phyloP scores from a whole-genome alignment of 2,113 vertebrate genomes.

The Abramis brama region DNA sequence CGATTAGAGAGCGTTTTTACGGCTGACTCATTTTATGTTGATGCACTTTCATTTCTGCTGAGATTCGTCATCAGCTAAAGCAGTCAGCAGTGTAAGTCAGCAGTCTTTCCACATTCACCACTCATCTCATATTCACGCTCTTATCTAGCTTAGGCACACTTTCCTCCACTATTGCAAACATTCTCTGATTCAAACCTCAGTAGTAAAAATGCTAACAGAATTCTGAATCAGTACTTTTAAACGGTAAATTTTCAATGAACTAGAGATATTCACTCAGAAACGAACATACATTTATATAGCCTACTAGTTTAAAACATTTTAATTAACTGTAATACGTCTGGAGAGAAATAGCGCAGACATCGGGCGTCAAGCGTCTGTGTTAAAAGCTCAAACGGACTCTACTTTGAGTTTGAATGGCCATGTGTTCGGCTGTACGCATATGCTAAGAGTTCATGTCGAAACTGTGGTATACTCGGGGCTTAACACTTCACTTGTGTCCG shows the following conservation, averaged over 20 bases:
- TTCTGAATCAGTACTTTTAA: too few relatives aligned
- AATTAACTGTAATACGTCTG: too few relatives aligned
- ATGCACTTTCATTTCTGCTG: conserved; percentile 13
- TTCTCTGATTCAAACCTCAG: too few relatives aligned
- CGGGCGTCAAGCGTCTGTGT: not conserved
- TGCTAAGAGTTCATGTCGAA: not conserved
- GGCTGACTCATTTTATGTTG: not conserved
- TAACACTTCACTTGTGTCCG: not conserved
- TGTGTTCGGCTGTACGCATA: too few relatives aligned
- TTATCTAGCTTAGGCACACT: not conserved
- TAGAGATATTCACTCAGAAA: too few relatives aligned
- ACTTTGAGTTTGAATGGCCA: too few relatives aligned
- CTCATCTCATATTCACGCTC: not conserved
- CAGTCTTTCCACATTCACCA: conserved; percentile 2
- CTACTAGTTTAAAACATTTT: too few relatives aligned
- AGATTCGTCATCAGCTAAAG: not conserved
- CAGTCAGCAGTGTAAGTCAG: conserved; percentile 2
- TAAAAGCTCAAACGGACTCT: not conserved
- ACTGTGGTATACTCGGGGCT: not conserved
- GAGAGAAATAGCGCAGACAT: too few relatives aligned
- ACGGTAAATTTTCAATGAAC: too few relatives aligned
- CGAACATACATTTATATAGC: too few relatives aligned
- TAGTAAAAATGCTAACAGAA: too few relatives aligned
- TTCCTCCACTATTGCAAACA: not conserved
- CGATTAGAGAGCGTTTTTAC: not conserved